These are phyloP conservation scores for Ennomos fuscantarius DNA, from an alignment of 2,888 invertebrate genomes.

Conservation along the genomic window DNA sequence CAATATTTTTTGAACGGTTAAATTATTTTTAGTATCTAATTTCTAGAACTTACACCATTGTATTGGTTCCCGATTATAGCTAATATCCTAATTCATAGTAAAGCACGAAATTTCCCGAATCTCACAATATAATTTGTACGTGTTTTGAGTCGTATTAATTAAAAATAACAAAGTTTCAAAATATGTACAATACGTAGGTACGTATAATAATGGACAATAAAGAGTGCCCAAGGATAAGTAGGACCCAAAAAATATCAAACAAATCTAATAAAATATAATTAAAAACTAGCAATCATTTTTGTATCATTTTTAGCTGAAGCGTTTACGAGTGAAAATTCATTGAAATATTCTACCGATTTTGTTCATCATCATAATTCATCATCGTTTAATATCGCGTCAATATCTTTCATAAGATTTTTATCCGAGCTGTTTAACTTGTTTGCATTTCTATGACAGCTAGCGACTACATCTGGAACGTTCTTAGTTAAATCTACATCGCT, in stretches of 20 bases:
- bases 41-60: no score
- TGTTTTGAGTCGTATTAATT: not conserved
- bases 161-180: not conserved
- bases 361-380: slow-evolving; percentile 56
- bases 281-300: no score
- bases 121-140: slow-evolving; percentile 36
- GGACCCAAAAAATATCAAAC: no score
- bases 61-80: no score
- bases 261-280: no score
- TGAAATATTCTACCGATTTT: no score
- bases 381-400: slow-evolving; percentile 63
- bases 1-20: no score
- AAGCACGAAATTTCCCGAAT: slow-evolving; percentile 17
- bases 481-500: slow-evolving; percentile 63
- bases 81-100: not conserved
- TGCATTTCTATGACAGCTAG: slow-evolving; percentile 66
- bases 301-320: not conserved
- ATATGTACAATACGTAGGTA: no score
- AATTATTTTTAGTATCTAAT: no score
- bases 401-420: slow-evolving; percentile 58
- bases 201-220: no score
- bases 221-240: no score
- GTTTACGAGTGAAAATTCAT: no score
- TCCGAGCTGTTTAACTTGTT: slow-evolving; percentile 44
- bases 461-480: slow-evolving; percentile 77